Percentiles rank a stretch among this genome's conserved stretches.
Conservation (phyloP, 2,113 vertebrate genomes). For the Collichthys lucidus region DNA sequence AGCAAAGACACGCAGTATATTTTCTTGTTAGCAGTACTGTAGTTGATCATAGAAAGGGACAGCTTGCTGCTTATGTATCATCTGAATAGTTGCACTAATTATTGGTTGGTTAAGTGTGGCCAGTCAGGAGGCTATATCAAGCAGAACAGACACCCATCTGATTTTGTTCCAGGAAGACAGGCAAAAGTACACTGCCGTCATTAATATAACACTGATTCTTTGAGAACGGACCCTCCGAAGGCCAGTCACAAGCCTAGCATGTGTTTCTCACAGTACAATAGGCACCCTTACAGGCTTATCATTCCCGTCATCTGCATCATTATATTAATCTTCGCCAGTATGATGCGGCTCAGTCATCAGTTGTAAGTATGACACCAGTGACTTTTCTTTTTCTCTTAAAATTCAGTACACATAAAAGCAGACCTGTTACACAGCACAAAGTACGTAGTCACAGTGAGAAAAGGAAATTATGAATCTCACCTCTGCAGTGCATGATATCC, state of each 20-base stretch:
- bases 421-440: slow-evolving; percentile 32
- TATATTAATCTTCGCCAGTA: slow-evolving; percentile 66
- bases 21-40: neutral
- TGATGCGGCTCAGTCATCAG: slow-evolving; percentile 77
- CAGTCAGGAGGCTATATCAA: slow-evolving; percentile 69
- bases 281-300: slow-evolving; percentile 77
- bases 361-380: slow-evolving; percentile 70
- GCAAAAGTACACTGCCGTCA: slow-evolving; percentile 67
- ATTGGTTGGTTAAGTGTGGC: slow-evolving; percentile 33
- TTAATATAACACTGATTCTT: slow-evolving; percentile 79
- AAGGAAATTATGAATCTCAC: slow-evolving; percentile 11
- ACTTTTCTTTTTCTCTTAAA: slow-evolving; percentile 41
- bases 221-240: slow-evolving; percentile 74
- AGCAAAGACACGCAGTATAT: neutral
- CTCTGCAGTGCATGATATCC: neutral
- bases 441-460: neutral
- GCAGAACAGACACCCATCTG: slow-evolving; percentile 77
- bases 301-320: slow-evolving; percentile 72
- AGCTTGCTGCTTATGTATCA: slow-evolving; percentile 22
- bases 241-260: slow-evolving; percentile 84
- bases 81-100: slow-evolving; percentile 39
- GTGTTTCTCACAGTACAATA: slow-evolving; percentile 79
- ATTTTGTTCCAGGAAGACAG: slow-evolving; percentile 74
- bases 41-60: slow-evolving; percentile 18
- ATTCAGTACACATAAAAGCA: slow-evolving; percentile 41